Conservation (phyloP, 2,888 invertebrate species). For the Polydesmus complanatus region DNA sequence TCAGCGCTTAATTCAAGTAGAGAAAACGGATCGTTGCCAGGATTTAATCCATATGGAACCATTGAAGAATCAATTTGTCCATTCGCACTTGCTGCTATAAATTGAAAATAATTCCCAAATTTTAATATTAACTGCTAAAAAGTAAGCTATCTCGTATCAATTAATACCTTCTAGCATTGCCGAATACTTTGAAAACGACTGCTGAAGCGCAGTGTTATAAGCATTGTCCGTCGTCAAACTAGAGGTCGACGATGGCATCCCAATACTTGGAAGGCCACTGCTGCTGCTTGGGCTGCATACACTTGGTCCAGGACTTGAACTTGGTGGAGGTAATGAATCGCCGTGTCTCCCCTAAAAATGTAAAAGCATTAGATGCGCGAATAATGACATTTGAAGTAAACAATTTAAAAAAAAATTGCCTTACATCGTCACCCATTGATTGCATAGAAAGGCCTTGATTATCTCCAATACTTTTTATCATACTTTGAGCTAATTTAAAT, state of each 20-base stretch:
- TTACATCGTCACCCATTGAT: constrained; percentile 16
- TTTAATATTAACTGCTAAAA: too few relatives aligned
- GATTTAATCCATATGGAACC: constrained; percentile 9
- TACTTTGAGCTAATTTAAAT: constrained; percentile 48
- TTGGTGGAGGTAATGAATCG: background rate
- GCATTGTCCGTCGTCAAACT: constrained; percentile 1
- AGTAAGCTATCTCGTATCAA: background rate
- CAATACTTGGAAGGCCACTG: constrained; percentile 2
- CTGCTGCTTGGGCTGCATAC: background rate
- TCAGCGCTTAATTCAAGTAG: constrained; percentile 24
- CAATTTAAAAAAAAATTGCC: too few relatives aligned
- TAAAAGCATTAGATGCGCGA: background rate
- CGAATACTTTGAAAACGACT: constrained; percentile 10
- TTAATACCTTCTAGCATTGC: constrained; percentile 4
- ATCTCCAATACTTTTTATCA: constrained; percentile 31
- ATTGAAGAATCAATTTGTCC: constrained; percentile 4
- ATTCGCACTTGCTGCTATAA: constrained; percentile 4
- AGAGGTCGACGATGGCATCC: background rate
- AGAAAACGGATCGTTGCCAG: constrained; percentile 19
- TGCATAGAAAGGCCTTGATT: constrained; percentile 15
- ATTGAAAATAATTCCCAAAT: background rate
- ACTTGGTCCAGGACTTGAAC: background rate
- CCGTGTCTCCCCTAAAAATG: background rate
- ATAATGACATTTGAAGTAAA: too few relatives aligned
- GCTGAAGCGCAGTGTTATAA: constrained; percentile 9